Evolutionary conservation across 1,140 invertebrate genomes (phyloP).

Genomic region (Halyomorpha halys): DNA sequence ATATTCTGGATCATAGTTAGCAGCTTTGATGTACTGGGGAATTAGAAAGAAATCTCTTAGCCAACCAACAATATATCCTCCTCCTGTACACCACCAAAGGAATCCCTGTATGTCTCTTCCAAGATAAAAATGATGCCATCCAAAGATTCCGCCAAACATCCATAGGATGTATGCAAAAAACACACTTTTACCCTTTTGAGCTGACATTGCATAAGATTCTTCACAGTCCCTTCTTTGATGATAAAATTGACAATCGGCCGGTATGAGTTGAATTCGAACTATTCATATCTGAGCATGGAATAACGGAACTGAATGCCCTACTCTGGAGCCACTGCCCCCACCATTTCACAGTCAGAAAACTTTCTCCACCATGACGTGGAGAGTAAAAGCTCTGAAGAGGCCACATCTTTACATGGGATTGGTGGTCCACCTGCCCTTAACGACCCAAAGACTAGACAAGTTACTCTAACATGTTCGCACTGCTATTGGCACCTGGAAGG

Average conservation of each 20-base stretch:
- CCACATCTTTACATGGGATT: too few relatives aligned
- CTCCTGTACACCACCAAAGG: constrained; percentile 73
- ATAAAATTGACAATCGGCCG: not conserved
- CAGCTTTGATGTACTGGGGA: constrained; percentile 75
- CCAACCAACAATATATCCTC: constrained; percentile 79
- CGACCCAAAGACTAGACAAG: too few relatives aligned
- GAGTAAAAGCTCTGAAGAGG: too few relatives aligned
- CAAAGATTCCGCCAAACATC: constrained; percentile 76
- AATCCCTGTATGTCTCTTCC: constrained; percentile 81
- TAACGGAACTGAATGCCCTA: constrained; percentile 6
- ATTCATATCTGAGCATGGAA: not conserved
- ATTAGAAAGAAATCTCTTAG: constrained; percentile 74
- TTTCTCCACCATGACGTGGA: too few relatives aligned
- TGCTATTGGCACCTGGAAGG: too few relatives aligned
- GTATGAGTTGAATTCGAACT: not conserved
- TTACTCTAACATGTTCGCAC: too few relatives aligned
- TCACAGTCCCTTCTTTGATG: not conserved
- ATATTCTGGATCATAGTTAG: constrained; percentile 66
- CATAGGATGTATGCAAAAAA: constrained; percentile 67
- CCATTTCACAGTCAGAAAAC: not conserved
- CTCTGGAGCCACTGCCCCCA: constrained; percentile 1
- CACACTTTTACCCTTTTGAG: constrained; percentile 49
- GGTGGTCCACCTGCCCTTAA: too few relatives aligned
- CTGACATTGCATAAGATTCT: not conserved
- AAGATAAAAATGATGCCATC: constrained; percentile 85